Evolutionary conservation across 2,888 invertebrate species (phyloP), one percentile per base, ranked within the genome.

Genomic region (Tetramorium bicarinatum): DNA sequence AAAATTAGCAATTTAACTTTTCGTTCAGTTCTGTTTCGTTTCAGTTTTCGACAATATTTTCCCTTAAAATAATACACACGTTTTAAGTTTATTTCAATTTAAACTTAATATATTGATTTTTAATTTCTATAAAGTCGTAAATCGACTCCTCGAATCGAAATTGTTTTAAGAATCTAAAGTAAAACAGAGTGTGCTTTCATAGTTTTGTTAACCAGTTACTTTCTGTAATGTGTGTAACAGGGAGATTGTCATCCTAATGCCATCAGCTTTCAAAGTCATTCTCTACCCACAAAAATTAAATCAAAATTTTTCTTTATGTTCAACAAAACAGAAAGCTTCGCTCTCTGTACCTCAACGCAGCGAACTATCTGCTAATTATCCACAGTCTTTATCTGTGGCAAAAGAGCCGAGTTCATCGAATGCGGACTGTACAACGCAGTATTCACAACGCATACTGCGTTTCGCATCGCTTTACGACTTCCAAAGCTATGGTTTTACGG

Each of bases 401-500:
- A 72, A 80, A 59, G 62, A 41, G 29, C 79, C 81, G 80, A 72
- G 81, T 88, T 88, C 79, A 88, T 86, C 87, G 87, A 86, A 80
- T 86, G 75, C 83, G 74, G 56, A 66, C 79, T 62, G 29, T 38
- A 38, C 54, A 47, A 56, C 29, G 9, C 72, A 49, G 49, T 69
- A 67, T 44, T 44, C 54, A 25, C 47, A 34, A 41, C 67, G 72
- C 41, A 62, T 34, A 62, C 62, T 76, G 61, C 81, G 52, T 79
- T 83, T 76, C 85, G 52, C 69, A 41, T 86, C 82, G 80, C 81
- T 87, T 84, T 84, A 87, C 75, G 72, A 79, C 66, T 84, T 86
- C 54, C 61, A 69, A 82, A 82, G 85, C 82, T 74, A 85, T 69
- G 88, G 89, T 89, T 85, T 88, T 81, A 87, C 87, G 83, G 83